Percentiles rank a stretch among this genome's conserved stretches.
These are phyloP conservation scores for Empidonax traillii DNA, from an alignment of 2,113 vertebrate genomes.

Conservation along the genomic window DNA sequence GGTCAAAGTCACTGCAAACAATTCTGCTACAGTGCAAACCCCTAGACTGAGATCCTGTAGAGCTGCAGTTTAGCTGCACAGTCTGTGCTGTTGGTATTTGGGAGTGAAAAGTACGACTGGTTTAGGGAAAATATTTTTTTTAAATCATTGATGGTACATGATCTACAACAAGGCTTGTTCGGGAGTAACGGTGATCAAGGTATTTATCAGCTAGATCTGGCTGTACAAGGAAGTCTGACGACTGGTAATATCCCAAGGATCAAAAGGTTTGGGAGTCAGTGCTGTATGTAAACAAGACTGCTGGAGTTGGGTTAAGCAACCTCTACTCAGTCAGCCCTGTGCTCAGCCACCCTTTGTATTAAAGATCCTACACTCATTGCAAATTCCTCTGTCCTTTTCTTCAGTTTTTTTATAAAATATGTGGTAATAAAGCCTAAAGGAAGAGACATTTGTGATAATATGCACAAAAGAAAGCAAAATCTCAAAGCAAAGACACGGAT, in stretches of 20 bases:
- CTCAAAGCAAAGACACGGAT: neutral
- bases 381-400: neutral
- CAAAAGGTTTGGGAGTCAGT: neutral
- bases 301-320: neutral
- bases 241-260: neutral
- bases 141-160: neutral
- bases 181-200: neutral
- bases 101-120: neutral
- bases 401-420: neutral
- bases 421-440: neutral
- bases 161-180: neutral
- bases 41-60: neutral
- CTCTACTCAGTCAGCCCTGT: neutral
- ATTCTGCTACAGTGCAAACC: neutral
- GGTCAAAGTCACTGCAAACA: neutral
- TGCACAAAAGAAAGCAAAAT: neutral
- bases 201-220: neutral
- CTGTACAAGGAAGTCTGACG: neutral
- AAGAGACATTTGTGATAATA: neutral
- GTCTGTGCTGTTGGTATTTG: neutral
- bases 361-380: neutral
- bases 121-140: neutral
- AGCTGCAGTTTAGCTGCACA: neutral
- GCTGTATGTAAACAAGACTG: neutral
- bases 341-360: neutral